Percentiles rank a stretch among this genome's conserved stretches.
Conservation (phyloP, 64 coral and sea anemone genomes). For the Stichodactyla mertensii region DNA sequence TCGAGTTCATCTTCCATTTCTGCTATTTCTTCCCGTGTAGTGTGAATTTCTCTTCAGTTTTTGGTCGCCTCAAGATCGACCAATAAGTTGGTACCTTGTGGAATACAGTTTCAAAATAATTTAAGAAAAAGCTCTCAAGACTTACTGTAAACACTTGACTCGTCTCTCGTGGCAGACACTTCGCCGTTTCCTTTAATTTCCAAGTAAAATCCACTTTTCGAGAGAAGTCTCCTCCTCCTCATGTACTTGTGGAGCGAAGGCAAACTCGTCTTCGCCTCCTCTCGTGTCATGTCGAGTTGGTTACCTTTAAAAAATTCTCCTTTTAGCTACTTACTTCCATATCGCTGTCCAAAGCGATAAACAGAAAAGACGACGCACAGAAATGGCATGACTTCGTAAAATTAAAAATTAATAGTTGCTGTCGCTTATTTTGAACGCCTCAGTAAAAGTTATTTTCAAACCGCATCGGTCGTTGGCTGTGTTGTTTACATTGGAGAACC, state of each 20-base stretch:
- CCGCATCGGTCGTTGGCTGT: neutral
- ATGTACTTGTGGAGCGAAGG: constrained; percentile 86
- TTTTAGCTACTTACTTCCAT: neutral
- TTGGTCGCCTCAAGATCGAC: too few relatives aligned
- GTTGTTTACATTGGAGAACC: neutral
- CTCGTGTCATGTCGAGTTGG: neutral
- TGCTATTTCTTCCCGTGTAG: too few relatives aligned
- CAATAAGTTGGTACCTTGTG: too few relatives aligned
- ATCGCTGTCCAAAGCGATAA: neutral
- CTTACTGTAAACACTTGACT: constrained; percentile 77
- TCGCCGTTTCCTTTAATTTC: constrained; percentile 67
- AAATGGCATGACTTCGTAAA: neutral
- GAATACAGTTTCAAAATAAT: neutral
- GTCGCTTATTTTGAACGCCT: neutral
- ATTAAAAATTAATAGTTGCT: constrained; percentile 1
- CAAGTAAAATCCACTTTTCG: constrained; percentile 77
- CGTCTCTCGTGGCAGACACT: constrained; percentile 68
- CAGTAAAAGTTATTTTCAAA: neutral
- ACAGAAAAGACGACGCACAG: neutral
- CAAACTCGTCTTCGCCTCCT: constrained; percentile 1
- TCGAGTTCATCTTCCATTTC: too few relatives aligned
- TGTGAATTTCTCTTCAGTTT: neutral
- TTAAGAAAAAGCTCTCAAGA: neutral
- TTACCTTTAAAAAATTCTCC: neutral
- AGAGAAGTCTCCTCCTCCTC: constrained; percentile 62